phyloP scores from a whole-genome alignment of 2,113 vertebrate genomes.

The Crotalus tigris region DNA sequence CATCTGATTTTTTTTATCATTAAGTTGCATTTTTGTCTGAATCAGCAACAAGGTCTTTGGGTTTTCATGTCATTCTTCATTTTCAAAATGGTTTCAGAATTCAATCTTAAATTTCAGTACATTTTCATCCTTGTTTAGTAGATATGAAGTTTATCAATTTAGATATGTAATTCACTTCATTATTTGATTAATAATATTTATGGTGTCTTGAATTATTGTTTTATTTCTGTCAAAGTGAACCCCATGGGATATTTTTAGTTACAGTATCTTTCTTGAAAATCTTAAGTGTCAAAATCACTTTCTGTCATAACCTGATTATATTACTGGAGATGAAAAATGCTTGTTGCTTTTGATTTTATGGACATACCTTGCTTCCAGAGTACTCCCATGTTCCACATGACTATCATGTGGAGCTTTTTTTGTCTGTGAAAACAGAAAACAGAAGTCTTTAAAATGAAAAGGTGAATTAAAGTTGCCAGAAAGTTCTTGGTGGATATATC shows the following conservation, averaged over 20 bases:
- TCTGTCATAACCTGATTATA: background rate
- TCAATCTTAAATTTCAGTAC: background rate
- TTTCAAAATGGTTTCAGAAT: background rate
- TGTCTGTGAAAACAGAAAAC: background rate
- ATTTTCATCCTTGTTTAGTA: background rate
- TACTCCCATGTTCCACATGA: background rate
- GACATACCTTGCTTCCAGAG: background rate
- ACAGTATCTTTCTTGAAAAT: background rate
- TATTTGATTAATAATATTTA: background rate
- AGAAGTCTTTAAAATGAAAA: background rate
- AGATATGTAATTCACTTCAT: background rate
- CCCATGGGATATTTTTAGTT: background rate
- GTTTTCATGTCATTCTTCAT: background rate
- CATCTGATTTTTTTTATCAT: background rate
- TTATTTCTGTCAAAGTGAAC: background rate
- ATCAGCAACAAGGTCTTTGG: background rate
- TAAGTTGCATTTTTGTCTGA: background rate
- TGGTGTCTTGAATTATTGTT: background rate
- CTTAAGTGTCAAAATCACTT: background rate
- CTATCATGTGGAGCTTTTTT: background rate
- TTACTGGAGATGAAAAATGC: background rate
- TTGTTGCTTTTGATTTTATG: background rate
- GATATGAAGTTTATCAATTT: background rate
- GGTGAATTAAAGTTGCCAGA: background rate
- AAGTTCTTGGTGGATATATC: background rate